A percentile compares a stretch with the other conserved stretches of the same genome.
Evolutionary conservation across 2,113 vertebrate genomes (phyloP).

Genomic region (Equus quagga): DNA sequence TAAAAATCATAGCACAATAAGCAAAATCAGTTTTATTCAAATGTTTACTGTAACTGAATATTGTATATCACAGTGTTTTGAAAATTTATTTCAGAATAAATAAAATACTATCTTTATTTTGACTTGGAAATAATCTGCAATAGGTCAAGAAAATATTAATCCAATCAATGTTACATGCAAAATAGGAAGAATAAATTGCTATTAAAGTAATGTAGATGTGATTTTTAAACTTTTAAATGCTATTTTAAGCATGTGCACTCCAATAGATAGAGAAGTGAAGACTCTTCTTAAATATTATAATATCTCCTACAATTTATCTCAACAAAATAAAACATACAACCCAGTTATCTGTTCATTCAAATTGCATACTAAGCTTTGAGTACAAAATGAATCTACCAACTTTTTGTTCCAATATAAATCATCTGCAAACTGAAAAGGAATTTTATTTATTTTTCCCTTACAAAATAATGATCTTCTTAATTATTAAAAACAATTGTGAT

Average conservation of each 20-base stretch:
- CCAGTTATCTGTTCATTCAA: not conserved
- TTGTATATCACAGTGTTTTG: not conserved
- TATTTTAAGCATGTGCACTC: not conserved
- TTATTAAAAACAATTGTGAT: not conserved
- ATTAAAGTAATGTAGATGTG: not conserved
- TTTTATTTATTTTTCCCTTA: not conserved
- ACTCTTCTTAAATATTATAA: not conserved
- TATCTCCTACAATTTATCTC: not conserved
- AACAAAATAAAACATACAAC: not conserved
- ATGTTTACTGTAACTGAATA: slow-evolving; percentile 14
- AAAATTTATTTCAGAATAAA: slow-evolving; percentile 28
- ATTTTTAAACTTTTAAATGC: not conserved
- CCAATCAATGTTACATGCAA: not conserved
- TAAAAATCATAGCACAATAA: not conserved
- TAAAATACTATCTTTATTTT: not conserved
- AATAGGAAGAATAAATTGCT: not conserved
- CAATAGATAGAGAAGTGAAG: not conserved
- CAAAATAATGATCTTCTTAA: not conserved
- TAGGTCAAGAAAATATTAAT: not conserved
- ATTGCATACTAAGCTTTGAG: not conserved
- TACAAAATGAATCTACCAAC: not conserved
- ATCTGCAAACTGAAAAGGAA: not conserved
- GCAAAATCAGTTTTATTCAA: not conserved
- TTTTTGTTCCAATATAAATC: not conserved
- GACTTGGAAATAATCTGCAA: not conserved